These are phyloP conservation scores for Mya arenaria DNA, from an alignment of 1,140 invertebrate genomes.

Conservation along the genomic window DNA sequence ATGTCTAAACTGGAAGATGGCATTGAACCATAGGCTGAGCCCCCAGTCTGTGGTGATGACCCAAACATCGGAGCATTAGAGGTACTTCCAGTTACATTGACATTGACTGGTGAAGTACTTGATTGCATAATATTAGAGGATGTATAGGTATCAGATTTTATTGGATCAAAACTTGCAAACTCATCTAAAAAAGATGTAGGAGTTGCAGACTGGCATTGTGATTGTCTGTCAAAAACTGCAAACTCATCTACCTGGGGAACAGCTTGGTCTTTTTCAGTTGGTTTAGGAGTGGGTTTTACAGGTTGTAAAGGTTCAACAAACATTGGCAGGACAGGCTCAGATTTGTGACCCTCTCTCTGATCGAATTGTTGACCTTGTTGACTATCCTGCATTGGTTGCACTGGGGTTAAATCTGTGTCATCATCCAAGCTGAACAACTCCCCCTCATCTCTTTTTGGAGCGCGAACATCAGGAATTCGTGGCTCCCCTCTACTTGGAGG, in stretches of 20 bases:
- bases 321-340: neutral
- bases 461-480: no score
- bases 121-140: neutral
- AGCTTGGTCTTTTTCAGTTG: neutral
- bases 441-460: no score
- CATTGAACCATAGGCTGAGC: constrained; percentile 6
- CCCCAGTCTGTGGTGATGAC: neutral
- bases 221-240: no score
- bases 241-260: neutral
- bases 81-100: neutral
- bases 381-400: no score
- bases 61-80: neutral
- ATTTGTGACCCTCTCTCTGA: neutral
- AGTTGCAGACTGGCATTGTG: neutral
- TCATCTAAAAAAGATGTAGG: constrained; percentile 43
- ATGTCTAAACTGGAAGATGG: constrained; percentile 43
- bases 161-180: constrained; percentile 52
- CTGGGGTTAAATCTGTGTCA: no score
- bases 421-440: no score
- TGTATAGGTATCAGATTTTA: constrained; percentile 27
- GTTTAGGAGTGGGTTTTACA: constrained; percentile 12
- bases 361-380: no score
- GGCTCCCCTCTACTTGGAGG: no score
- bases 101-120: neutral
- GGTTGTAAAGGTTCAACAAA: constrained; percentile 46